phyloP scores from a whole-genome alignment of 2,888 invertebrate genomes.

The Loripinus fragilis region DNA sequence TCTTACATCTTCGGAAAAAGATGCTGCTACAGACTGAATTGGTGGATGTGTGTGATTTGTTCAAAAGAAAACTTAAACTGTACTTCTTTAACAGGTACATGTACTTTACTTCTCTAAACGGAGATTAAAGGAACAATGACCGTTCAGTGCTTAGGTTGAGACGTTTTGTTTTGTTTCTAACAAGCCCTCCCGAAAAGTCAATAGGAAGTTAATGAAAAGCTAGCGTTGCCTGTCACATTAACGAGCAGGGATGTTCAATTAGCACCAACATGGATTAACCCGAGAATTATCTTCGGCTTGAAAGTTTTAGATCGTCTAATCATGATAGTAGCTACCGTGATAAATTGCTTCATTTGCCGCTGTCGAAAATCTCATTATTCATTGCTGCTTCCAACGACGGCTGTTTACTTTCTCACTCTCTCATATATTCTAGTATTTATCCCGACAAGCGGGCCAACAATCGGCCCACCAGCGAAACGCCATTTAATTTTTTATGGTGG shows the following conservation, averaged over 20 bases:
- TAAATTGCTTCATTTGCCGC: slow-evolving; percentile 62
- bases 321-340: slow-evolving; percentile 49
- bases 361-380: slow-evolving; percentile 48
- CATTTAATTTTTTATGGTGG: too few species aligned
- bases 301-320: slow-evolving; percentile 42
- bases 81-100: too few species aligned
- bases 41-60: too few species aligned
- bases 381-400: slow-evolving; percentile 21
- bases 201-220: neutral
- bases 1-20: too few species aligned
- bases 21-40: too few species aligned
- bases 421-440: too few species aligned
- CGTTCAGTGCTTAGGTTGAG: too few species aligned
- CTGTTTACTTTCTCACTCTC: slow-evolving; percentile 4
- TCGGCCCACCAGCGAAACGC: too few species aligned
- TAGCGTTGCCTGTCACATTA: slow-evolving; percentile 18
- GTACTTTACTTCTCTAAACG: too few species aligned
- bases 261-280: slow-evolving; percentile 20
- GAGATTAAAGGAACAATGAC: too few species aligned
- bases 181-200: slow-evolving; percentile 5
- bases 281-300: slow-evolving; percentile 38
- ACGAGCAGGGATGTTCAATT: slow-evolving; percentile 19
- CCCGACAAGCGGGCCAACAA: too few species aligned
- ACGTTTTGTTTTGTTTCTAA: neutral
- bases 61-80: too few species aligned